Base-by-base conservation (phyloP, 2,888 invertebrate species). In the Scrobipalpa costella region DNA sequence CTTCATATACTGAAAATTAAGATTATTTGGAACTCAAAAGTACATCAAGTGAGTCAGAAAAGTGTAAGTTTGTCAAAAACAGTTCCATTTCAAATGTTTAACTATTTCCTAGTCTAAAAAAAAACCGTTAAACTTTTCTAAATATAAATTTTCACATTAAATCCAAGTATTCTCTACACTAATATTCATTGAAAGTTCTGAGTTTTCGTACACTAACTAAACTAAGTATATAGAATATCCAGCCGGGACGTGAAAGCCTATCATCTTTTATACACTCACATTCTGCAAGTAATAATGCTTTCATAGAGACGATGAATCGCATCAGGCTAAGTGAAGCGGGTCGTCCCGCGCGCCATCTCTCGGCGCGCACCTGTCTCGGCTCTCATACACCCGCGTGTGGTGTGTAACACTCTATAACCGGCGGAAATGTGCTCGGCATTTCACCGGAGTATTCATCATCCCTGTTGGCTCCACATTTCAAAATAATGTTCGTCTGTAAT, bases 391-490 rank as follows among this genome's bases (percentile, higher is more conserved):
- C 17, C 7, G 21, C 27, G 50, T 52, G 50, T 49, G 7, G 50
- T 11, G 50, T 21, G 11, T 21, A 27, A 7, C 13, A 21, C 50
- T 52, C 50, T 13, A 13, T 21, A 27, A 21, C 50, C 50, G 3
- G 50, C 50, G 11, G 11, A 19, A 50, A 50, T 50, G 50, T 50
- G 6, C 11, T 9, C 50, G 50, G 50, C 0, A 52, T 52, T 49
- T 50, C 34, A 49, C 61, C 50, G 13, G 17, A 17, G 61, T 21
- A 61, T 61, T 34, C 61, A 61, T 61, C 61, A 61, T 50, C 36
- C 50, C 62, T 17, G 62, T 55, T 55, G 38, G 57, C 57, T 57
- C 57, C 57, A 62, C 62, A 61, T 57, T 47, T 62, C 57, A 62
- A 33, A 57, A 49, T 62, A 62, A 62, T 47, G 62, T 62, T 15